Conservation (phyloP, 1,140 invertebrate genomes). For the Drosophila pruinosa region DNA sequence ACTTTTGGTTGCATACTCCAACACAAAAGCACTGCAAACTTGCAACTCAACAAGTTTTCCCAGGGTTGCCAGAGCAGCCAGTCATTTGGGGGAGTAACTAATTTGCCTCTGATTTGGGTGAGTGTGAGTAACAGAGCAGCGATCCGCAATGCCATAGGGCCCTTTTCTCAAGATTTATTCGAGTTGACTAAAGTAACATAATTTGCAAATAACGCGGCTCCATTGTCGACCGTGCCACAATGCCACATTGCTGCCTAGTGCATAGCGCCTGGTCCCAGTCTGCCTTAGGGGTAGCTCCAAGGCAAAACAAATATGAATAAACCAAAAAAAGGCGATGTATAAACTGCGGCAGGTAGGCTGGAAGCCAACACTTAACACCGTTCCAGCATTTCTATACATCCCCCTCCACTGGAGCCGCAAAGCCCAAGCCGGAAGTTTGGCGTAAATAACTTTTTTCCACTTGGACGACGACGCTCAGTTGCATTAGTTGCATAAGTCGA, state of each 20-base stretch:
- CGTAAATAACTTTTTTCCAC: conserved; percentile 68
- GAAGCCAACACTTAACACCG: neutral
- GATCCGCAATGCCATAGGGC: no score
- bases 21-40: conserved; percentile 31
- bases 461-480: conserved; percentile 41
- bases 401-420: no score
- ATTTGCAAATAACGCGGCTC: conserved; percentile 60
- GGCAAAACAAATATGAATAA: neutral
- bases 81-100: conserved; percentile 43
- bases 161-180: conserved; percentile 62
- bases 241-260: conserved; percentile 59
- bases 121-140: conserved; percentile 11
- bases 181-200: conserved; percentile 75
- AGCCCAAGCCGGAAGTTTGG: conserved; percentile 27
- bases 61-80: neutral
- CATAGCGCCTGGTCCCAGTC: conserved; percentile 2
- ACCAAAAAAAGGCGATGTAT: conserved; percentile 58
- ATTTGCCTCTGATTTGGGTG: conserved; percentile 74
- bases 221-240: conserved; percentile 42
- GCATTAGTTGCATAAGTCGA: conserved; percentile 69
- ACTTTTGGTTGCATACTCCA: conserved; percentile 7
- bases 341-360: conserved; percentile 55
- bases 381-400: neutral
- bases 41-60: conserved; percentile 70
- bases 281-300: neutral